Percentiles rank a stretch among this genome's conserved stretches.
These are phyloP conservation scores for Ferdinandea cuprea DNA, from an alignment of 2,888 invertebrate genomes.

Conservation along the genomic window DNA sequence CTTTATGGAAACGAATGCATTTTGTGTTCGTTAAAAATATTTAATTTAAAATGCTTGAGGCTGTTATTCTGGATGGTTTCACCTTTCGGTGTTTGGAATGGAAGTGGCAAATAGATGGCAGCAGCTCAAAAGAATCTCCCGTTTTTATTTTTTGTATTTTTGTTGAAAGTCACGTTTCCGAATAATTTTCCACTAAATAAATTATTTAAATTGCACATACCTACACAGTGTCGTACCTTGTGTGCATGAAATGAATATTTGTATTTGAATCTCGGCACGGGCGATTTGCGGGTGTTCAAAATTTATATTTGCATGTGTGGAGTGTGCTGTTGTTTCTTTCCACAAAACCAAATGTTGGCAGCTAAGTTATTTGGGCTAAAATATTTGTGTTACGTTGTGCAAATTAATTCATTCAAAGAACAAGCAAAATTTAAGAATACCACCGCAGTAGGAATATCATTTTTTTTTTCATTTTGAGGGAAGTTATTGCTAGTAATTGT, in stretches of 20 bases:
- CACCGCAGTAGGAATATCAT: too few relatives aligned
- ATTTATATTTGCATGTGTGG: conserved; percentile 1
- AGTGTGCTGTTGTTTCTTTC: neutral
- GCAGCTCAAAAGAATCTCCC: conserved; percentile 18
- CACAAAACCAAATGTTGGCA: neutral
- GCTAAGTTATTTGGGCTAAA: too few relatives aligned
- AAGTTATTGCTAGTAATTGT: too few relatives aligned
- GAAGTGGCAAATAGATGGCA: neutral
- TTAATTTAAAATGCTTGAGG: conserved; percentile 7
- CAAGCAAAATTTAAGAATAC: too few relatives aligned
- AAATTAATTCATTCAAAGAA: too few relatives aligned
- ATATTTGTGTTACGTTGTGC: neutral
- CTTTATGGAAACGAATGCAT: conserved; percentile 33
- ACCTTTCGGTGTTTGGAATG: neutral
- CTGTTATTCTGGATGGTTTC: conserved; percentile 18
- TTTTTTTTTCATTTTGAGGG: too few relatives aligned
- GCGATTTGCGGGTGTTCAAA: conserved; percentile 5
- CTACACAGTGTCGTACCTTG: conserved; percentile 22
- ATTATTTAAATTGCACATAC: conserved; percentile 51
- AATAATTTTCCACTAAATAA: conserved; percentile 69
- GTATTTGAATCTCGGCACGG: neutral
- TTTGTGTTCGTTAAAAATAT: conserved; percentile 5
- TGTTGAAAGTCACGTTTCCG: conserved; percentile 53
- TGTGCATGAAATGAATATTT: neutral
- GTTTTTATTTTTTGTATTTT: neutral